phyloP scores from a whole-genome alignment of 2,888 invertebrate species.

The Anagyrus pseudococci region DNA sequence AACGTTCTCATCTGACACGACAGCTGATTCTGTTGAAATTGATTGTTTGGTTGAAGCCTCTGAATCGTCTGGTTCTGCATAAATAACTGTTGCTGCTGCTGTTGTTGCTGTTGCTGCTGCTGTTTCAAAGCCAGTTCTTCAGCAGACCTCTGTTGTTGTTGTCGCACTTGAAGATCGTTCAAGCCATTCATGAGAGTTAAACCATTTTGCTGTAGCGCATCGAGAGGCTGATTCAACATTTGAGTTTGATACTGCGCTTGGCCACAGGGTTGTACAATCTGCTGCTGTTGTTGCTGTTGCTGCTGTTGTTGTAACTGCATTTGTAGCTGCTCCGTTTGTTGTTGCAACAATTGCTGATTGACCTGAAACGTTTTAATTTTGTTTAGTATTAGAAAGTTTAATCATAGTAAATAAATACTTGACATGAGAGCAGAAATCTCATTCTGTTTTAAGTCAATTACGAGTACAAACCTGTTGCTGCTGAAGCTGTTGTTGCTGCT shows the following conservation, averaged over 20 bases:
- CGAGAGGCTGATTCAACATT: conserved; percentile 57
- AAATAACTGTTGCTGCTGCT: conserved; percentile 48
- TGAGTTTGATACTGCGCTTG: conserved; percentile 53
- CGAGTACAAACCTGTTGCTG: conserved; percentile 44
- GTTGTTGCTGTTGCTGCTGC: conserved; percentile 45
- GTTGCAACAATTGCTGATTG: conserved; percentile 50
- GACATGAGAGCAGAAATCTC: background rate
- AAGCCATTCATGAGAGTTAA: conserved; percentile 48
- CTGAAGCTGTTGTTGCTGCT: conserved; percentile 50
- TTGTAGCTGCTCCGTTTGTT: conserved; percentile 48
- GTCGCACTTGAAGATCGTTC: conserved; percentile 52
- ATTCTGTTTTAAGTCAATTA: too few relatives aligned
- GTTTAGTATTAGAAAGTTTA: too few relatives aligned
- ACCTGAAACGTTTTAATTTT: conserved; percentile 28
- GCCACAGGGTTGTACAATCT: conserved; percentile 57
- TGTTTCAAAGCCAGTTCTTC: conserved; percentile 52
- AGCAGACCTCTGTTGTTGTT: conserved; percentile 41
- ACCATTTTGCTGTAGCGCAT: conserved; percentile 54
- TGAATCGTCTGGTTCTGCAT: conserved; percentile 54
- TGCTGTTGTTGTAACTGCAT: conserved; percentile 62
- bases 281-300: conserved; percentile 52
- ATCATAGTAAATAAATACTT: too few relatives aligned
- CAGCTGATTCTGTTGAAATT: conserved; percentile 53
- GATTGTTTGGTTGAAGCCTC: conserved; percentile 52
- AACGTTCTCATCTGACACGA: conserved; percentile 55